Evolutionary conservation across 2,113 vertebrate species (phyloP).

Genomic region (Ptilonorhynchus violaceus): DNA sequence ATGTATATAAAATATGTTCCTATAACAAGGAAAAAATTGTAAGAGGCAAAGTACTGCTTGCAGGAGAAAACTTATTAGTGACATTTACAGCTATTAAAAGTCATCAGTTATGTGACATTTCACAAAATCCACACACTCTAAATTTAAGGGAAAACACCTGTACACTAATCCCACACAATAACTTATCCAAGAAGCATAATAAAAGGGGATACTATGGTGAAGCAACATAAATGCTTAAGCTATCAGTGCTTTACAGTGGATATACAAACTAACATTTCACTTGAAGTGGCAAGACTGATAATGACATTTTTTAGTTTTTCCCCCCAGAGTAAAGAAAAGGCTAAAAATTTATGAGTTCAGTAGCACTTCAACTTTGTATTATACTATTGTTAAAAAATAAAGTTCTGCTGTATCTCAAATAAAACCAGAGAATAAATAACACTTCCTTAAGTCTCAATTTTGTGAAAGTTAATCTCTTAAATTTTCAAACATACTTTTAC

Average conservation of each 20-base stretch:
- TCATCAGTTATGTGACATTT: not conserved
- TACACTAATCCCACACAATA: not conserved
- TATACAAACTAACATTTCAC: not conserved
- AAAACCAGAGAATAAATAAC: not conserved
- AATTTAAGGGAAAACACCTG: not conserved
- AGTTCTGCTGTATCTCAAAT: not conserved
- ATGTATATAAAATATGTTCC: not conserved
- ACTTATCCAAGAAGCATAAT: not conserved
- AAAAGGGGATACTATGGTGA: not conserved
- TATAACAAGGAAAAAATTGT: not conserved
- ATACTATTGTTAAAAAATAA: not conserved
- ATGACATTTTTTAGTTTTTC: not conserved
- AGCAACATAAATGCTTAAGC: not conserved
- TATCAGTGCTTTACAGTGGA: not conserved
- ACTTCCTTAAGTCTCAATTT: not conserved
- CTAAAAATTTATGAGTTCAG: not conserved
- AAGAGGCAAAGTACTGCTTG: not conserved
- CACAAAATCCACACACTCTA: not conserved
- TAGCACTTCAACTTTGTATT: not conserved
- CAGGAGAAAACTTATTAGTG: not conserved
- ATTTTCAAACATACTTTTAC: not conserved
- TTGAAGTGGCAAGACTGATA: not conserved
- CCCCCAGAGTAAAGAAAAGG: not conserved
- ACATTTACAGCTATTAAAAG: not conserved
- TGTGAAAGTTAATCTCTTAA: not conserved